Evolutionary conservation across 2,113 vertebrate species (phyloP), one percentile per base, ranked within the genome.

Genomic region (Haemorhous mexicanus): DNA sequence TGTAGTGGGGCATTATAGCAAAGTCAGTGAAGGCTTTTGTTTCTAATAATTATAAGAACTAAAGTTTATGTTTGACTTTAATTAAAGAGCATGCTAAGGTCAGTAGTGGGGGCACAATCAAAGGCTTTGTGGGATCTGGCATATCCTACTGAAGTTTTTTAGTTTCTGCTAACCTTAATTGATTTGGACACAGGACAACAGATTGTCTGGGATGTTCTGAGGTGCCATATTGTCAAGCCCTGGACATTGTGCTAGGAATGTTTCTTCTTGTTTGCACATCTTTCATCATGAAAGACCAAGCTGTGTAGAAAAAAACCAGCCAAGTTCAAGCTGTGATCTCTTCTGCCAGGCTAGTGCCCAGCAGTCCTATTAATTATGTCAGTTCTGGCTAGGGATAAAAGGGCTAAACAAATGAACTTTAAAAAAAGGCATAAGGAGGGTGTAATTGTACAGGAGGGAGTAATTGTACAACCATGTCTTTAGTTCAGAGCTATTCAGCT

Each of bases 301-400:
- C 75, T 95, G 75, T 79, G 72, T 87, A 77, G 87, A 70, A 76
- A 69, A 14, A 90, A 85, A 63, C 8, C 35, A 74, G 75, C 82
- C 93, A 94, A 85, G 17, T 95, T 95, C 95, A 96, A 94, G 75
- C 95, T 96, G 95, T 91, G 93, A 80, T 91, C 33, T 95, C 63
- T 96, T 92, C 82, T 96, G 85, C 67, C 43, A 86, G 69, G 32
- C 66, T 94, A 49, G 58, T 79, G 74, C 81, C 82, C 85, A 90
- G 84, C 59, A 88, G 87, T 91, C 84, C 47, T 93, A 61, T 92
- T 91, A 95, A 95, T 92, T 91, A 72, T 75, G 72, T 85, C 6
- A 8, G 3, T 92, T 80, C 66, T 93, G 82, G 82, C 74, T 67
- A 80, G 35, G 33, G 52, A 77, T 82, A 84, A 92, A 96, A 74